Evolutionary conservation across 2,113 vertebrate genomes (phyloP).

Genomic region (Chionis minor): DNA sequence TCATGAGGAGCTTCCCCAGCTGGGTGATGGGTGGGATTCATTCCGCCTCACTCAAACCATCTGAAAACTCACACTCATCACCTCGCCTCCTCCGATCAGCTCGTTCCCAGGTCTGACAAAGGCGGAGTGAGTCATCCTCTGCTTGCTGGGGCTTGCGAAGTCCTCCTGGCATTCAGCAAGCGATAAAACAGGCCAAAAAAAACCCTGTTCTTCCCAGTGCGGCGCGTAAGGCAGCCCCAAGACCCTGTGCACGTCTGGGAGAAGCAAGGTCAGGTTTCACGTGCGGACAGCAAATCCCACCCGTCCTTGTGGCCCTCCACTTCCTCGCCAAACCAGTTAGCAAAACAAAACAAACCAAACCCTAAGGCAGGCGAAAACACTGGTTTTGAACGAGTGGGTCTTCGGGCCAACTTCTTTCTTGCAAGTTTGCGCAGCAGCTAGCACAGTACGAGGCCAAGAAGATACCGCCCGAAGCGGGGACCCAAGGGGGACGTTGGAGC

Average conservation of each 20-base stretch:
- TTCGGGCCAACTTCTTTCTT: not conserved
- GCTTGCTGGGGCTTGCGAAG: conserved; percentile 36
- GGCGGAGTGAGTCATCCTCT: conserved; percentile 3
- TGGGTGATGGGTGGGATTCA: not conserved
- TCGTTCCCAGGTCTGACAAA: conserved; percentile 14
- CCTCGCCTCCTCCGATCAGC: not conserved
- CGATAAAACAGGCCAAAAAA: not conserved
- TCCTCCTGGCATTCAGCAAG: conserved; percentile 1
- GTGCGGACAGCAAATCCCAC: not conserved
- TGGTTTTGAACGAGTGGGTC: not conserved
- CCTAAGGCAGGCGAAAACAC: not conserved
- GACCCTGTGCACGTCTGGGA: not conserved
- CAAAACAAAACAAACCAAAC: not conserved
- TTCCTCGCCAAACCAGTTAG: not conserved
- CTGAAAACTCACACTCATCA: not conserved
- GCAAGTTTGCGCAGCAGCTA: not conserved
- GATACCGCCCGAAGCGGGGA: not conserved
- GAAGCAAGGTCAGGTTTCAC: conserved; percentile 1
- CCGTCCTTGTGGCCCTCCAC: accelerated
- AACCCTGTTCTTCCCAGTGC: not conserved
- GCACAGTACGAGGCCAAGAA: not conserved
- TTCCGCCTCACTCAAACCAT: not conserved
- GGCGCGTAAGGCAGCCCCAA: not conserved
- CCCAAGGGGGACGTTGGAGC: accelerated
- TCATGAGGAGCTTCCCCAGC: not conserved